These are phyloP conservation scores for Brachynemurus nebulosus DNA, from an alignment of 2,888 invertebrate species.

Conservation along the genomic window DNA sequence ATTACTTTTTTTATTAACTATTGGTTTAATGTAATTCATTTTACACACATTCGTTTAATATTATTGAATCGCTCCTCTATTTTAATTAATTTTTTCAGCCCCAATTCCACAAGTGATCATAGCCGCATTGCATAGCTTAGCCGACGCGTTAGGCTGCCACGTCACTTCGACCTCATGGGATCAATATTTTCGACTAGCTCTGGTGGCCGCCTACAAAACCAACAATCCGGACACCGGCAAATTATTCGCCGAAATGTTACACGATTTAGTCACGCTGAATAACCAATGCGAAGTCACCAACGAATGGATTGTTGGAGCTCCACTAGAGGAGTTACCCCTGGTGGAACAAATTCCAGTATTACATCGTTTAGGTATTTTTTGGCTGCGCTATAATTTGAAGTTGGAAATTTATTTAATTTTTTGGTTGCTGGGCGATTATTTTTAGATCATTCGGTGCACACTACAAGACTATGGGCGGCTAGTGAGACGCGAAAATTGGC, in stretches of 20 bases:
- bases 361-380: slow-evolving; percentile 52
- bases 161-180: slow-evolving; percentile 74
- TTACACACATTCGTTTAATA: slow-evolving; percentile 7
- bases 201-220: slow-evolving; percentile 34
- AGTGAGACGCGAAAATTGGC: slow-evolving; percentile 57
- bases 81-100: too few species aligned
- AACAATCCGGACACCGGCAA: slow-evolving; percentile 26
- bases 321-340: slow-evolving; percentile 60
- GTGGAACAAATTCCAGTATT: slow-evolving; percentile 72
- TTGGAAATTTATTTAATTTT: neutral
- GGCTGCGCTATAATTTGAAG: neutral
- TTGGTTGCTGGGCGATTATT: too few species aligned
- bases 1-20: too few species aligned
- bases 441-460: slow-evolving; percentile 65
- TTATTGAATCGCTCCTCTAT: neutral
- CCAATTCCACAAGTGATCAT: slow-evolving; percentile 49
- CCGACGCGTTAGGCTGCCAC: slow-evolving; percentile 64
- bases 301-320: slow-evolving; percentile 56
- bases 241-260: slow-evolving; percentile 48
- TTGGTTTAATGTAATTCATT: too few species aligned
- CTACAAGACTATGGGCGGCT: slow-evolving; percentile 62
- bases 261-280: slow-evolving; percentile 52
- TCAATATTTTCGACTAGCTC: slow-evolving; percentile 40
- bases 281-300: slow-evolving; percentile 63
- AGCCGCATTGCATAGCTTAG: slow-evolving; percentile 57